Conservation (phyloP, 1,140 invertebrate species). For the Coboldia fuscipes region DNA sequence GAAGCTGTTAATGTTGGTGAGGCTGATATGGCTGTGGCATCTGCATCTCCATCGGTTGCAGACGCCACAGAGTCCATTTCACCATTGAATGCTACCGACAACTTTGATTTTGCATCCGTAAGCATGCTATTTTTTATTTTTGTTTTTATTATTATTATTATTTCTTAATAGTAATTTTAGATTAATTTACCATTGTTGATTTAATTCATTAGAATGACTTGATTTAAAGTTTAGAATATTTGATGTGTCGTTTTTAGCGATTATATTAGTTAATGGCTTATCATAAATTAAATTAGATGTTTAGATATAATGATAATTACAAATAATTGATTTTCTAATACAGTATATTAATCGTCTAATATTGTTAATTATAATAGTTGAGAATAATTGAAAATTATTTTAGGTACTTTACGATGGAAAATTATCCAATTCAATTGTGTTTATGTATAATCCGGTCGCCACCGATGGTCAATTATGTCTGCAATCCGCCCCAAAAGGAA, state of each 20-base stretch:
- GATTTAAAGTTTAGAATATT: constrained; percentile 1
- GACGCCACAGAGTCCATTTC: constrained; percentile 1
- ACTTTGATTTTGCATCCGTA: constrained; percentile 22
- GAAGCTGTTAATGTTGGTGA: constrained; percentile 4
- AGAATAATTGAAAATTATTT: too few species aligned
- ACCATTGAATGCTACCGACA: constrained; percentile 12
- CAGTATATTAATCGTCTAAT: too few species aligned
- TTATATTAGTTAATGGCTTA: not conserved
- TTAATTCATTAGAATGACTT: constrained; percentile 5
- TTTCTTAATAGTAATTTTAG: constrained; percentile 3
- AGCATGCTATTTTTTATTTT: constrained; percentile 10
- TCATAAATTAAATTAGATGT: too few species aligned
- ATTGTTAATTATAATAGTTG: too few species aligned
- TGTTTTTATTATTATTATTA: constrained; percentile 7
- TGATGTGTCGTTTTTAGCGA: not conserved
- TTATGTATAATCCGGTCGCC: constrained; percentile 99
- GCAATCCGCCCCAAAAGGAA: constrained; percentile 92
- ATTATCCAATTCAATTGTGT: constrained; percentile 87
- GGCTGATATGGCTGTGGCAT: constrained; percentile 9
- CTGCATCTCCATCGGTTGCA: constrained; percentile 13
- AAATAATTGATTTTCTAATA: not conserved
- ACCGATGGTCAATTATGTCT: constrained; percentile 95
- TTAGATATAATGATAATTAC: not conserved
- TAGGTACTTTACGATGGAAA: constrained; percentile 97
- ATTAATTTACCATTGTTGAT: too few species aligned